Conservation (phyloP, 2,888 invertebrate genomes). For the Leptopilina drosophilae region DNA sequence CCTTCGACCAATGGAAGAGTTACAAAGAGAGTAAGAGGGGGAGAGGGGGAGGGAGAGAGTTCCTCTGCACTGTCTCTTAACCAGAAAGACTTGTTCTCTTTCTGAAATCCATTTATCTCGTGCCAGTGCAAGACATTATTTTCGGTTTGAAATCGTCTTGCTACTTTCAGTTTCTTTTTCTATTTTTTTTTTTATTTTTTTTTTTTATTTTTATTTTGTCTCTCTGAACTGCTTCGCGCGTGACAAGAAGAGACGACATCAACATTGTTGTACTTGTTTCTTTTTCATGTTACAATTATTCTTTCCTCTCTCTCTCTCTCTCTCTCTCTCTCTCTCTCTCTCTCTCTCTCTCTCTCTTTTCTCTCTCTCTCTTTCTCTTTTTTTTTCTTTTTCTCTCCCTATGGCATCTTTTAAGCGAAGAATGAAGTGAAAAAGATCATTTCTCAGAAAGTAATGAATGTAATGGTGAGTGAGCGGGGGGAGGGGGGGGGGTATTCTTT, state of each 20-base stretch:
- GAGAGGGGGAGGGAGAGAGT: neutral
- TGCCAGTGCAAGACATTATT: slow-evolving; percentile 52
- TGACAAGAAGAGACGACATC: slow-evolving; percentile 53
- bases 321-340: too few relatives aligned
- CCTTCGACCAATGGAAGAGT: slow-evolving; percentile 10
- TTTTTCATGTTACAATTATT: slow-evolving; percentile 44
- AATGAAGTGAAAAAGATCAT: neutral
- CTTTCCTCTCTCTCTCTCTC: slow-evolving; percentile 43
- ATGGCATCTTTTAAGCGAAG: neutral
- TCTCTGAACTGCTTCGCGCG: slow-evolving; percentile 47
- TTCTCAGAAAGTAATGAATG: slow-evolving; percentile 47
- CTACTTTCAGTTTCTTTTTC: slow-evolving; percentile 48
- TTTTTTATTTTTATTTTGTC: slow-evolving; percentile 32
- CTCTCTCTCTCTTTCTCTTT: slow-evolving; percentile 2
- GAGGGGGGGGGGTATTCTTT: slow-evolving; percentile 8
- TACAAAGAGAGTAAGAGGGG: neutral
- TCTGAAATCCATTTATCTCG: slow-evolving; percentile 59
- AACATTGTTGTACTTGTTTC: slow-evolving; percentile 52
- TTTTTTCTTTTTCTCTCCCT: too few relatives aligned
- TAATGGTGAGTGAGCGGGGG: neutral
- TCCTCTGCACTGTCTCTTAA: slow-evolving; percentile 9
- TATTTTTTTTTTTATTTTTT: neutral
- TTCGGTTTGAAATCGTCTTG: slow-evolving; percentile 49
- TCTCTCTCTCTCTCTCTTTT: slow-evolving; percentile 36
- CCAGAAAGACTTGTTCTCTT: slow-evolving; percentile 50